Conservation (phyloP, 2,888 invertebrate genomes). For the Coelogynopora nodosa region DNA sequence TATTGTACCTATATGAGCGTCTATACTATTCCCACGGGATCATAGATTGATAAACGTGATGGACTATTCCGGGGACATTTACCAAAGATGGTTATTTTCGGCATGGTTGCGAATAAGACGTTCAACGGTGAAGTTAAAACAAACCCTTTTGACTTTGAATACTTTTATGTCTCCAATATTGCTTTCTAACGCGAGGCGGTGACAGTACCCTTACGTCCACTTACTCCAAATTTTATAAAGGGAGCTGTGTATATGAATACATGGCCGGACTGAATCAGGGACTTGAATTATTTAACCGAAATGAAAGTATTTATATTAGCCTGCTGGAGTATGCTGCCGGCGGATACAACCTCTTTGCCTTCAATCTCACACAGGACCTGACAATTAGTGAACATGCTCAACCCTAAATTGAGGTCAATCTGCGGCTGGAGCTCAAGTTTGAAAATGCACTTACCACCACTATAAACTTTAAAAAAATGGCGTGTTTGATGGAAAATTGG, state of each 20-base stretch:
- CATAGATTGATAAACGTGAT: background rate
- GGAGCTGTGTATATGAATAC: background rate
- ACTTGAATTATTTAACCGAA: background rate
- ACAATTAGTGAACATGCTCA: background rate
- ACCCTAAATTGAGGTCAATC: background rate
- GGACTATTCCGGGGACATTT: background rate
- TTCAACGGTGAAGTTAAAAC: background rate
- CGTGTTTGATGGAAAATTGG: too few species aligned
- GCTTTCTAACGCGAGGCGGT: too few species aligned
- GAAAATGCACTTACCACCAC: background rate
- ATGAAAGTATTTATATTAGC: background rate
- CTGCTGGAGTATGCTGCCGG: background rate
- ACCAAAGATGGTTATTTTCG: background rate
- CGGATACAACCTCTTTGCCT: background rate
- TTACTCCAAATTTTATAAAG: background rate
- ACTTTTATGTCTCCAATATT: too few species aligned
- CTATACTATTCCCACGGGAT: background rate
- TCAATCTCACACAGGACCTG: background rate
- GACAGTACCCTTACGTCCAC: too few species aligned
- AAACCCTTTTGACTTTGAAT: too few species aligned
- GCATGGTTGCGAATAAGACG: background rate
- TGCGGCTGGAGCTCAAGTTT: background rate
- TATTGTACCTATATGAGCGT: background rate
- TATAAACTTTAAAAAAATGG: too few species aligned
- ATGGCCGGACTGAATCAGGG: background rate